Evolutionary conservation across 1,140 invertebrate species (phyloP).

Genomic region (Frieseomelitta varia): DNA sequence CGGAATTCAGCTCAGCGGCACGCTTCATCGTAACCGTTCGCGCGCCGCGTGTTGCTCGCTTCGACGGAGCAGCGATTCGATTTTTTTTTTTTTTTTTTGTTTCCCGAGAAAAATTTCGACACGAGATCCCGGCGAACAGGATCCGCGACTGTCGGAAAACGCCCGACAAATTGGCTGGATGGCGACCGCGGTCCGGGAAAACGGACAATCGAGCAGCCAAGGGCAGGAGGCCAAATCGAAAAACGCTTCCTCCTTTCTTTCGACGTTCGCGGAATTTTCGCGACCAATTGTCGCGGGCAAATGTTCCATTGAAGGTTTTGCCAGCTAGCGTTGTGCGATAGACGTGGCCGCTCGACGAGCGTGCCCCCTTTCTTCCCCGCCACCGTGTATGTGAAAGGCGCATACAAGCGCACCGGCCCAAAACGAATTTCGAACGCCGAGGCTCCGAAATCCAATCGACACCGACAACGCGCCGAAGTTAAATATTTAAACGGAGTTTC

Average conservation of each 20-base stretch:
- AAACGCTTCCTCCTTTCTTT: not conserved
- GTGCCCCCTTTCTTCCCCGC: too few relatives aligned
- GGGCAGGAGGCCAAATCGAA: not conserved
- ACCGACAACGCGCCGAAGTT: conserved; percentile 56
- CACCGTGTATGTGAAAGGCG: conserved; percentile 26
- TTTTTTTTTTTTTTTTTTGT: too few relatives aligned
- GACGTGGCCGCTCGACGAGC: not conserved
- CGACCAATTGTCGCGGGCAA: not conserved
- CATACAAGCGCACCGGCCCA: conserved; percentile 26
- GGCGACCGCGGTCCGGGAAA: too few relatives aligned
- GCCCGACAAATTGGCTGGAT: not conserved
- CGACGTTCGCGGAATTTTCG: conserved; percentile 1
- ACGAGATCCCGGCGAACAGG: not conserved
- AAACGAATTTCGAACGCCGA: conserved; percentile 22
- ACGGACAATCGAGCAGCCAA: not conserved
- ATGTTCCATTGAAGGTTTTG: conserved; percentile 9
- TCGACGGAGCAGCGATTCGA: not conserved
- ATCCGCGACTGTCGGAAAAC: not conserved
- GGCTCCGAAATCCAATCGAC: conserved; percentile 50
- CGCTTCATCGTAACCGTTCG: not conserved
- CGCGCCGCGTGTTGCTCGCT: not conserved
- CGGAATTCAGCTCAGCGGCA: not conserved
- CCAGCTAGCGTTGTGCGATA: not conserved
- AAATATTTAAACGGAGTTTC: conserved; percentile 65
- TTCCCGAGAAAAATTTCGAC: not conserved